Evolutionary conservation across 1,140 invertebrate genomes (phyloP).

Genomic region (Drosophila auraria): DNA sequence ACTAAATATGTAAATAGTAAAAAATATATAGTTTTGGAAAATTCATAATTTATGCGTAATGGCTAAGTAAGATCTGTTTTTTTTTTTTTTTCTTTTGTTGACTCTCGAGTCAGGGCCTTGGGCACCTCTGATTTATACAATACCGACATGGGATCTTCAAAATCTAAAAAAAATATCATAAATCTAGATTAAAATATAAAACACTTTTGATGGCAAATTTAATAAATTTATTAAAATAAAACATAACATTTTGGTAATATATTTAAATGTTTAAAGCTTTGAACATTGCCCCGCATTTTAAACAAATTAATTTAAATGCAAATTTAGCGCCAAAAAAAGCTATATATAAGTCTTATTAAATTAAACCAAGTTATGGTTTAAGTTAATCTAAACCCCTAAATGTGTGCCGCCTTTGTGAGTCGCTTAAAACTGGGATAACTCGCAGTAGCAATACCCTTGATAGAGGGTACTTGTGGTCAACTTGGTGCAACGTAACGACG

Average conservation of each 20-base stretch:
- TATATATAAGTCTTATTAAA: neutral
- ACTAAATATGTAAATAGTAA: neutral
- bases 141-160: neutral
- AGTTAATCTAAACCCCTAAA: neutral
- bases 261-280: neutral
- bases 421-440: neutral
- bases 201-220: neutral
- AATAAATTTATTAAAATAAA: neutral
- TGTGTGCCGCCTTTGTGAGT: neutral
- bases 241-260: neutral
- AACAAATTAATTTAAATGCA: conserved; percentile 3
- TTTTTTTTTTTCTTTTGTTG: no score
- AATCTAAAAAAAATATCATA: no score
- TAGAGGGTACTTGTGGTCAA: conserved; percentile 24
- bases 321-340: neutral
- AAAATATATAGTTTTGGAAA: neutral
- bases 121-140: neutral
- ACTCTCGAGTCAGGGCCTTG: no score
- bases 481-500: conserved; percentile 4
- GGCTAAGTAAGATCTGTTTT: no score
- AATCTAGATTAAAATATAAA: neutral
- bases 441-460: conserved; percentile 15
- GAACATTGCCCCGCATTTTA: neutral
- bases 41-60: no score
- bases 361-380: neutral